Conservation (phyloP, 2,888 invertebrate species). For the Eupithecia vulgata region DNA sequence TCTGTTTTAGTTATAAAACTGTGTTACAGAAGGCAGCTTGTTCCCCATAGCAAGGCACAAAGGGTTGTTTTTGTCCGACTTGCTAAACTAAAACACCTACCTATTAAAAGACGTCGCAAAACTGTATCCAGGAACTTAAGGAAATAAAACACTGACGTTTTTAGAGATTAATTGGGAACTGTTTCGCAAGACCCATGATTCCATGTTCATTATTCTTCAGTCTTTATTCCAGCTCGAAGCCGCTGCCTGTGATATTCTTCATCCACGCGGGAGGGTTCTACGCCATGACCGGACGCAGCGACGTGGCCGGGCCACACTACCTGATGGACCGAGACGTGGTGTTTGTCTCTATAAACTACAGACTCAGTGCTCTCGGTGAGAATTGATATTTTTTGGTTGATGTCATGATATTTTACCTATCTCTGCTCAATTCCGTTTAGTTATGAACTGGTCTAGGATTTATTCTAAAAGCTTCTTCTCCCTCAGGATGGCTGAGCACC, state of each 20-base stretch:
- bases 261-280: conserved; percentile 89
- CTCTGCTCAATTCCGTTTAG: no score
- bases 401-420: no score
- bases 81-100: no score
- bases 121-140: no score
- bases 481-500: conserved; percentile 85
- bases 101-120: no score
- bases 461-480: not conserved
- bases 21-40: no score
- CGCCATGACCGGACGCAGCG: conserved; percentile 84
- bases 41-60: not conserved
- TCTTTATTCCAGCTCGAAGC: conserved; percentile 43
- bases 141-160: no score
- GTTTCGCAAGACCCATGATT: not conserved
- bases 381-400: no score
- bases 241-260: conserved; percentile 86
- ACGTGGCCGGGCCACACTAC: conserved; percentile 84
- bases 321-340: conserved; percentile 86
- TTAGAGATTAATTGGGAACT: no score
- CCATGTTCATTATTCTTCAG: not conserved
- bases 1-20: no score
- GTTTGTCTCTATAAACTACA: conserved; percentile 86
- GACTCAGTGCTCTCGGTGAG: conserved; percentile 80
- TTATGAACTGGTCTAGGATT: no score
- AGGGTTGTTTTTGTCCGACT: not conserved